phyloP scores from a whole-genome alignment of 2,113 vertebrate species.

The Ciconia boyciana region DNA sequence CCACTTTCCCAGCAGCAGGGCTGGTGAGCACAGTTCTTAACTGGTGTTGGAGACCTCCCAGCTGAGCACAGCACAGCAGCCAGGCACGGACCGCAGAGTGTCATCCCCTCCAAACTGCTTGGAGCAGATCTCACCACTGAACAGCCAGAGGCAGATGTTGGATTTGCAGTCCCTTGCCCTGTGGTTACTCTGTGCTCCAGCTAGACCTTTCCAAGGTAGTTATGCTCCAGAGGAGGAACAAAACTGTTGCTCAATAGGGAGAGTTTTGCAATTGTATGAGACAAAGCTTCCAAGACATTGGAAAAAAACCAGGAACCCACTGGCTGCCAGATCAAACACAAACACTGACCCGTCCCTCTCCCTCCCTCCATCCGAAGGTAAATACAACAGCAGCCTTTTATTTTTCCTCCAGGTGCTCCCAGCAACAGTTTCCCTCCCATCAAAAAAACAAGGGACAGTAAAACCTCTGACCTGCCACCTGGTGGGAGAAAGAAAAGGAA shows the following conservation, averaged over 20 bases:
- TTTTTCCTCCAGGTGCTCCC: neutral
- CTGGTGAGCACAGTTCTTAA: neutral
- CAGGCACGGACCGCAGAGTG: neutral
- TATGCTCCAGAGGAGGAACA: neutral
- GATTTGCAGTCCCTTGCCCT: neutral
- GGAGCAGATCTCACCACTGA: accelerated
- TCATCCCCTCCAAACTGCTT: neutral
- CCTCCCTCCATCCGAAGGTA: neutral
- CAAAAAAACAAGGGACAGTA: neutral
- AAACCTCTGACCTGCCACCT: neutral
- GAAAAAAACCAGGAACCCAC: neutral
- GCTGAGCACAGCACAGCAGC: neutral
- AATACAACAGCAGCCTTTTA: neutral
- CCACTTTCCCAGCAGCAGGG: neutral
- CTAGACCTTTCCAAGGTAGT: neutral
- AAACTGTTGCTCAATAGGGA: neutral
- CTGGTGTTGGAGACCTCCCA: neutral
- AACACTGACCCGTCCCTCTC: neutral
- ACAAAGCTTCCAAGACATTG: neutral
- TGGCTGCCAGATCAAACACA: neutral
- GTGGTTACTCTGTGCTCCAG: neutral
- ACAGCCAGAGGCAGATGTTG: accelerated
- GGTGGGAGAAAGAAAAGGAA: neutral
- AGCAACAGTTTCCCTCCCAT: neutral
- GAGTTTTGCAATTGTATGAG: neutral